Conservation (phyloP, 1,140 invertebrate genomes). For the Rhynchophorus ferrugineus region DNA sequence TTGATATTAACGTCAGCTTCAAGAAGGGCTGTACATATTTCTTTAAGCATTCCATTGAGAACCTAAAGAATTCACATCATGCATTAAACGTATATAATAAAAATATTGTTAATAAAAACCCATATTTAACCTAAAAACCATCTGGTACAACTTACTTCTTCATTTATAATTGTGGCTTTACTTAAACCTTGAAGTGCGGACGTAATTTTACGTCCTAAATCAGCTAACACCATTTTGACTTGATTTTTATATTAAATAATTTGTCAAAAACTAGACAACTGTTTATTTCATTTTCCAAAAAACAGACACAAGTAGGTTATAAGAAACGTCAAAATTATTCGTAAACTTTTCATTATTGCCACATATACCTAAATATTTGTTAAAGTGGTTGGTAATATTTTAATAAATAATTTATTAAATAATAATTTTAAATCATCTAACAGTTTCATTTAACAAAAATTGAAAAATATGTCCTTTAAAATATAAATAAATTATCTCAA, state of each 20-base stretch:
- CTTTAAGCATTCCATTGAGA: slow-evolving; percentile 98
- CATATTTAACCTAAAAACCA: slow-evolving; percentile 19
- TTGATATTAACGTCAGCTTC: slow-evolving; percentile 99
- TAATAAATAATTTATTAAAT: no score
- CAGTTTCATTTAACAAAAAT: no score
- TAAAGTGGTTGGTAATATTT: no score
- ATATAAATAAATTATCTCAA: no score
- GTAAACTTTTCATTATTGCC: no score
- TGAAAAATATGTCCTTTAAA: no score
- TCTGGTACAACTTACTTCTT: slow-evolving; percentile 66
- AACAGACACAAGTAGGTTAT: background rate
- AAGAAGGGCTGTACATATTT: slow-evolving; percentile 93
- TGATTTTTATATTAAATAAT: slow-evolving; percentile 4
- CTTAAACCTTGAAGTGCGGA: slow-evolving; percentile 93
- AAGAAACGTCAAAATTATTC: background rate
- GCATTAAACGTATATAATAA: slow-evolving; percentile 1
- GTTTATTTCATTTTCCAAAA: background rate
- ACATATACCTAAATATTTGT: no score
- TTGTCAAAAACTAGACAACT: background rate
- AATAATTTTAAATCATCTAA: no score
- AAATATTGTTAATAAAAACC: background rate
- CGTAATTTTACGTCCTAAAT: slow-evolving; percentile 98
- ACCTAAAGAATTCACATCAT: slow-evolving; percentile 54
- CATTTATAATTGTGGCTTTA: slow-evolving; percentile 98
- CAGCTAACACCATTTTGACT: slow-evolving; percentile 94